Conservation (phyloP, 2,113 vertebrate genomes). For the Misgurnus mizolepis region DNA sequence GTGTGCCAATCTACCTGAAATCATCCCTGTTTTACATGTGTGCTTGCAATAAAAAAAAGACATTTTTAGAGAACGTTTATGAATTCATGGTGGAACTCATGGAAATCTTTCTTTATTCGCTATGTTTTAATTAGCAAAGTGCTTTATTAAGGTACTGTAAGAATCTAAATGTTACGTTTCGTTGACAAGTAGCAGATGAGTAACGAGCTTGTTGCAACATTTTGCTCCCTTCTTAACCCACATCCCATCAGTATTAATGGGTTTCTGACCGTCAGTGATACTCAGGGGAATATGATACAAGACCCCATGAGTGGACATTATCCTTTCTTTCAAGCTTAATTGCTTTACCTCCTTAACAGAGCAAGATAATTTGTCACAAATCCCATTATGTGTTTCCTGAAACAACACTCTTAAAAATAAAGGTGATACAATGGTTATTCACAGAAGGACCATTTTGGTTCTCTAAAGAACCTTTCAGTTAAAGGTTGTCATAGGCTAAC, state of each 20-base stretch:
- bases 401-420: not conserved
- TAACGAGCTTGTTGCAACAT: not conserved
- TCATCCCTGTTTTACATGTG: not conserved
- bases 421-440: too few relatives aligned
- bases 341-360: slow-evolving; percentile 12
- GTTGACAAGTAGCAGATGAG: not conserved
- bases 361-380: slow-evolving; percentile 19
- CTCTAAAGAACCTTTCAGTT: too few relatives aligned
- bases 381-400: slow-evolving; percentile 15
- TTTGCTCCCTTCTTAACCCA: not conserved
- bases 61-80: not conserved
- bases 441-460: too few relatives aligned
- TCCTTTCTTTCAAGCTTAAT: slow-evolving; percentile 2
- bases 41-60: not conserved
- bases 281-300: not conserved
- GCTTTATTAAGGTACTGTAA: too few relatives aligned
- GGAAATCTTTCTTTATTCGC: not conserved
- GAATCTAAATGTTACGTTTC: not conserved
- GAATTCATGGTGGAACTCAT: not conserved
- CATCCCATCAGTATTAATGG: slow-evolving; percentile 1
- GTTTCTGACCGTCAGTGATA: slow-evolving; percentile 24
- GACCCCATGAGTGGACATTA: slow-evolving; percentile 8
- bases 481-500: too few relatives aligned
- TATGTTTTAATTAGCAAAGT: too few relatives aligned
- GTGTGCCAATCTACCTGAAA: too few relatives aligned